Conservation (phyloP, 2,797 vertebrate genomes). For the Gadopsis marmoratus region DNA sequence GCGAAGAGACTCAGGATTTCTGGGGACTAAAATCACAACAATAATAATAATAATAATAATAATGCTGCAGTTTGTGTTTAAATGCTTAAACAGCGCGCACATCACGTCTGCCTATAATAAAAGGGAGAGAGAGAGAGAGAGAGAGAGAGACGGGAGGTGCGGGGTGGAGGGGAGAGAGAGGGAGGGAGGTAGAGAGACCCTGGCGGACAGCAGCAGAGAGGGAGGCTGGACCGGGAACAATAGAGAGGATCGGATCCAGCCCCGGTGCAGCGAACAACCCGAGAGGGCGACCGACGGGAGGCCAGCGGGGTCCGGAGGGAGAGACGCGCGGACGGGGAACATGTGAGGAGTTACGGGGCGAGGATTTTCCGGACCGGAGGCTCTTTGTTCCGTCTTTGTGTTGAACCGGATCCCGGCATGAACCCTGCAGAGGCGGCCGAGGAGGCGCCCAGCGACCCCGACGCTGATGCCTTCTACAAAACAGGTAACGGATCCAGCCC, state of each 20-base stretch:
- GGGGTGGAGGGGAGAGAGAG: constrained; percentile 8
- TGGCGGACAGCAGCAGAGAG: constrained; percentile 74
- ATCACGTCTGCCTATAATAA: constrained; percentile 23
- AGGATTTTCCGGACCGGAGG: constrained; percentile 22
- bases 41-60: not conserved
- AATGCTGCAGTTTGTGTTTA: not conserved
- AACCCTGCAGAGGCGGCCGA: constrained; percentile 85
- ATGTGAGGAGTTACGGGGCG: constrained; percentile 59
- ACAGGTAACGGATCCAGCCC: constrained; percentile 63
- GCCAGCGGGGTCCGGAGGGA: constrained; percentile 50
- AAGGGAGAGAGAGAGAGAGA: constrained; percentile 11
- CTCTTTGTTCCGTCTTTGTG: constrained; percentile 38
- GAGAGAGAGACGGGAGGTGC: constrained; percentile 15
- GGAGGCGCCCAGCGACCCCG: constrained; percentile 90
- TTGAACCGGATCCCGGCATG: constrained; percentile 73
- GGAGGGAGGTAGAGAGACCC: constrained; percentile 69
- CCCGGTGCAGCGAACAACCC: constrained; percentile 55
- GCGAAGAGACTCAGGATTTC: too few species aligned
- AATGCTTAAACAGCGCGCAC: not conserved
- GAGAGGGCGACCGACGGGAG: constrained; percentile 58
- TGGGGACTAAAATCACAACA: too few species aligned
- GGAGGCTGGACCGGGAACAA: constrained; percentile 81
- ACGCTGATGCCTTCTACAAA: constrained; percentile 91
- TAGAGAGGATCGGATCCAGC: constrained; percentile 78
- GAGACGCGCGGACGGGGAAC: constrained; percentile 27